phyloP scores from a whole-genome alignment of 2,888 invertebrate species.

The Catocala fraxini region DNA sequence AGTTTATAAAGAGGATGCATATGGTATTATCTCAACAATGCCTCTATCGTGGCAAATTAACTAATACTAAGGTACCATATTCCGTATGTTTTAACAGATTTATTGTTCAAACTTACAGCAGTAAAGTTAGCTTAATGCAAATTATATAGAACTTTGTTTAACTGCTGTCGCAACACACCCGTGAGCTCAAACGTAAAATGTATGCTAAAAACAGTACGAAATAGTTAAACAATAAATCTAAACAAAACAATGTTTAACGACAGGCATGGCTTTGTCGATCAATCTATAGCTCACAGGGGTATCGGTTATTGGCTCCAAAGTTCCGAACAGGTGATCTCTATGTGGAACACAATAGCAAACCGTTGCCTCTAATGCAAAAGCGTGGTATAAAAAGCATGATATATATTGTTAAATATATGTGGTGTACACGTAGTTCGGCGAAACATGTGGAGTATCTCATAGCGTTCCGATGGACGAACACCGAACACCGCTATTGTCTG shows the following conservation, averaged over 20 bases:
- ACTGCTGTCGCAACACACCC: conserved; percentile 9
- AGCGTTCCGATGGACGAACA: conserved; percentile 74
- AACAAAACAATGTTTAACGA: conserved; percentile 43
- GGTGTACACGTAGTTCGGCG: conserved; percentile 45
- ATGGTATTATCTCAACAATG: background rate
- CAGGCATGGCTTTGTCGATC: conserved; percentile 48
- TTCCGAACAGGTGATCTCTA: conserved; percentile 62
- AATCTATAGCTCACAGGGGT: conserved; percentile 57
- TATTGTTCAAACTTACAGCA: background rate
- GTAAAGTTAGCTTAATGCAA: too few relatives aligned
- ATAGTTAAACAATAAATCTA: conserved; percentile 37
- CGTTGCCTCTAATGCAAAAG: conserved; percentile 23
- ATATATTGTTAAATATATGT: conserved; percentile 12
- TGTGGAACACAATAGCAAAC: conserved; percentile 57
- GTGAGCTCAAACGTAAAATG: conserved; percentile 17
- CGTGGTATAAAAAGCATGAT: conserved; percentile 16
- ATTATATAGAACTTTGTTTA: background rate
- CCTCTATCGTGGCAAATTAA: background rate
- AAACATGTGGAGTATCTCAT: conserved; percentile 75
- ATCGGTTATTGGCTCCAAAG: conserved; percentile 46
- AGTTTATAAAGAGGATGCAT: too few relatives aligned
- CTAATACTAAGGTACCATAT: conserved; percentile 5
- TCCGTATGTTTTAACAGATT: background rate
- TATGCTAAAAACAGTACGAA: conserved; percentile 24
- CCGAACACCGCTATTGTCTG: conserved; percentile 68